phyloP scores from a whole-genome alignment of 2,113 vertebrate genomes.

The Salvelinus alpinus region DNA sequence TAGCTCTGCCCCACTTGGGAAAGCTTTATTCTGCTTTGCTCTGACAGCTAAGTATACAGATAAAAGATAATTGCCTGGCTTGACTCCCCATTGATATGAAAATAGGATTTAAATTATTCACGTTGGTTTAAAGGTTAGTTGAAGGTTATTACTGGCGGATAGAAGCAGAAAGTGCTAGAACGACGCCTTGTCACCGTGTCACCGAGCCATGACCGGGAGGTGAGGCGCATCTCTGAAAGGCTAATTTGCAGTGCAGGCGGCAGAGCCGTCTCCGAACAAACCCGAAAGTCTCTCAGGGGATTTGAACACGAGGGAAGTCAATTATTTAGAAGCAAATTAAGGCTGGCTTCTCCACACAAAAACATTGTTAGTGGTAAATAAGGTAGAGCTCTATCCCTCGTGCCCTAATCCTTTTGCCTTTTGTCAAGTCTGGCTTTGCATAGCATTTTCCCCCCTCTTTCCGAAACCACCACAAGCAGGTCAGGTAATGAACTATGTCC shows the following conservation, averaged over 20 bases:
- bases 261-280: slow-evolving; percentile 79
- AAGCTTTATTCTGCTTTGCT: slow-evolving; percentile 90
- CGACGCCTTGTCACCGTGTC: slow-evolving; percentile 65
- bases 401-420: slow-evolving; percentile 43
- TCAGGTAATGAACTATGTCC: slow-evolving; percentile 51
- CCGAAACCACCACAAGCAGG: slow-evolving; percentile 33
- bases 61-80: slow-evolving; percentile 99
- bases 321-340: slow-evolving; percentile 95
- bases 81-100: slow-evolving; percentile 95
- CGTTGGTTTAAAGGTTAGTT: slow-evolving; percentile 94
- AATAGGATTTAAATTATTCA: slow-evolving; percentile 94
- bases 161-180: slow-evolving; percentile 45
- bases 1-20: slow-evolving; percentile 68
- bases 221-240: slow-evolving; percentile 78
- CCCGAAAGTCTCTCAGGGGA: slow-evolving; percentile 81
- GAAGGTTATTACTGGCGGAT: slow-evolving; percentile 91
- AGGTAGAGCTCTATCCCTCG: slow-evolving; percentile 60
- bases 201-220: slow-evolving; percentile 78
- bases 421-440: slow-evolving; percentile 46
- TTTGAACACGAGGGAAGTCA: slow-evolving; percentile 83
- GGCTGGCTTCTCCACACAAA: slow-evolving; percentile 74
- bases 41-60: slow-evolving; percentile 91
- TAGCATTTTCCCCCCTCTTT: slow-evolving; percentile 32
- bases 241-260: slow-evolving; percentile 81
- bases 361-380: slow-evolving; percentile 73